Evolutionary conservation across 2,797 vertebrate species (phyloP), one percentile per base, ranked within the genome.

Genomic region (Adelosebastes latens): DNA sequence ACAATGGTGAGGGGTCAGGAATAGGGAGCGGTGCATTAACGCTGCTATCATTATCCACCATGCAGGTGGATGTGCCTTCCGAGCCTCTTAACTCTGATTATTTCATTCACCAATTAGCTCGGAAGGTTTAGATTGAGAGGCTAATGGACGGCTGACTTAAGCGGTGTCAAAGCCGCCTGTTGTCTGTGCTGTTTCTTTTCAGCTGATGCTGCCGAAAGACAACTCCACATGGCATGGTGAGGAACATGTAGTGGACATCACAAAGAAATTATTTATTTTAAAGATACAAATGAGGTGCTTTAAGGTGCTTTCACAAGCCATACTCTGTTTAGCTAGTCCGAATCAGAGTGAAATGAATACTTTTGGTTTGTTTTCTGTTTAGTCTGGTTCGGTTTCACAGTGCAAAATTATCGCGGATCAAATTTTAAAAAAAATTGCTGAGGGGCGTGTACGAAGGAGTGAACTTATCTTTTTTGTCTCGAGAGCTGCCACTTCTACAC

Each of bases 61-160:
- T 71, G 73, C 83, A 90, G 93, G 90, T 94, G 95, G 91, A 94
- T 92, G 94, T 93, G 93, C 87, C 86, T 84, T 93, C 90, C 90
- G 93, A 95, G 93, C 95, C 94, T 94, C 96, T 96, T 97, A 96
- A 96, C 95, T 93, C 95, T 96, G 95, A 96, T 95, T 93, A 94
- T 92, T 90, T 95, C 89, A 95, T 95, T 95, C 90, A 89, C 93
- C 94, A 95, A 97, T 97, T 97, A 96, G 95, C 95, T 96, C 95
- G 94, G 95, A 96, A 94, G 95, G 94, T 95, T 97, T 94, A 92
- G 94, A 93, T 94, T 62, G 68, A 70, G 69, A 76, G 75, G 78
- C 72, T 89, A 91, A 91, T 91, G 89, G 85, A 90, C 61, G 56
- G 69, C 22, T 79, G 71, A 66, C 55, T 95, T 93, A 95, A 93